Base-by-base conservation (phyloP, 2,797 vertebrate species). In the Gambelia wislizenii region DNA sequence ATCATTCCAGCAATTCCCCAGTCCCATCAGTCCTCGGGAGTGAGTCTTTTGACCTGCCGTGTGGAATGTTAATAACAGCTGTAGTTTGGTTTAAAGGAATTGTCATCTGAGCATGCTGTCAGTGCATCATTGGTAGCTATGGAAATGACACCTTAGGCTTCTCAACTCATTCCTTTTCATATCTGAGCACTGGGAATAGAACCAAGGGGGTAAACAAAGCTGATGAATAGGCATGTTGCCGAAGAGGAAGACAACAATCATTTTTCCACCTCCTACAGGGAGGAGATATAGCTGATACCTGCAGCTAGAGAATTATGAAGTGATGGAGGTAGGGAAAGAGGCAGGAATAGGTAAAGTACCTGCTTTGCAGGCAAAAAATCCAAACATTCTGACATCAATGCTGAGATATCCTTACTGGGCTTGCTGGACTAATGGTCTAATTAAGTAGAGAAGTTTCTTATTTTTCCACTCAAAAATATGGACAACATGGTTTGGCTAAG, bases 81-180 rank as follows among this genome's bases (percentile, higher is more conserved):
- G 91, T 86, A 36, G 84, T 83, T 90, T 85, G 69, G 85, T 47
- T 56, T 69, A 92, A 83, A 89, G 33, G 89, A 70, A 78, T 92
- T 75, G 93, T 87, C 90, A 88, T 92, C 89, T 89, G 81, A 77
- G 84, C 76, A 72, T 1, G 6, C 90, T 89, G 86, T 81, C 27
- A 78, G 76, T 42, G 86, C 80, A 86, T 87, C 67, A 59, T 77
- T 59, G 0, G 89, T 93, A 93, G 90, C 93, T 91, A 92, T 92
- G 92, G 93, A 88, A 93, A 93, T 94, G 85, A 85, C 88, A 92
- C 85, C 90, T 93, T 67, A 84, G 83, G 92, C 36, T 89, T 81
- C 36, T 86, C 91, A 56, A 78, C 89, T 78, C 78, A 74, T 89
- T 85, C 91, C 87, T 89, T 83, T 89, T 89, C 87, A 77, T 78